Conservation (phyloP, 1,140 invertebrate species). For the Drosophila trapezifrons region DNA sequence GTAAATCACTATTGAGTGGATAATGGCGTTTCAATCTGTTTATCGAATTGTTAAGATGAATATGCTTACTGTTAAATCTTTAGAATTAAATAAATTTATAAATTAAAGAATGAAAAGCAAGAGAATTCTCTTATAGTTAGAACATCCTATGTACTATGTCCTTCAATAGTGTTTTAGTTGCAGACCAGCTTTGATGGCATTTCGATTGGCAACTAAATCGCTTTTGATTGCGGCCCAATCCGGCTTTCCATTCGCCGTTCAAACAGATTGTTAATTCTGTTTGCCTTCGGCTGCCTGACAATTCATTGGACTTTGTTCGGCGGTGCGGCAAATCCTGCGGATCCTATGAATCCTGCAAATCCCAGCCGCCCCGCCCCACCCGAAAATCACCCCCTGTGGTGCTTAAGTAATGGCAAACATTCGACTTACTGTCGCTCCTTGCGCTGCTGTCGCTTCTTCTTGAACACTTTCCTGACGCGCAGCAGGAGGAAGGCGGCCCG, state of each 20-base stretch:
- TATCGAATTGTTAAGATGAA: too few species aligned
- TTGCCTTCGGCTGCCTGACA: slow-evolving; percentile 39
- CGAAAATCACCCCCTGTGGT: slow-evolving; percentile 18
- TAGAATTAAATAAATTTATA: background rate
- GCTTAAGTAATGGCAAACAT: slow-evolving; percentile 54
- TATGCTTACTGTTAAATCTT: background rate
- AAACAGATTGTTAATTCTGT: slow-evolving; percentile 52
- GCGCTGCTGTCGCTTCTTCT: slow-evolving; percentile 93
- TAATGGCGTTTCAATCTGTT: background rate
- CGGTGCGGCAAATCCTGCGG: slow-evolving; percentile 34
- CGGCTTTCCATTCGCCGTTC: slow-evolving; percentile 32
- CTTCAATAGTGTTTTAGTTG: slow-evolving; percentile 1
- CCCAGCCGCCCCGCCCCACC: background rate
- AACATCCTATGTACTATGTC: background rate
- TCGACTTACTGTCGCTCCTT: slow-evolving; percentile 91
- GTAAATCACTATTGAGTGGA: background rate
- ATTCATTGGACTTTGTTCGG: slow-evolving; percentile 24
- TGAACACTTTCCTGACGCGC: slow-evolving; percentile 94
- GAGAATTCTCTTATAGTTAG: background rate
- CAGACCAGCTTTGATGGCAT: slow-evolving; percentile 4
- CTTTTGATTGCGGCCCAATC: slow-evolving; percentile 47
- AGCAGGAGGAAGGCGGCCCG: slow-evolving; percentile 94
- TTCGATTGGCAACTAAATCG: slow-evolving; percentile 35
- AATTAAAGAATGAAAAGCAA: too few species aligned
- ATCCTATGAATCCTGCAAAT: slow-evolving; percentile 24